Base-by-base conservation (phyloP, 1,140 invertebrate species). In the Aphaenogaster floridana region DNA sequence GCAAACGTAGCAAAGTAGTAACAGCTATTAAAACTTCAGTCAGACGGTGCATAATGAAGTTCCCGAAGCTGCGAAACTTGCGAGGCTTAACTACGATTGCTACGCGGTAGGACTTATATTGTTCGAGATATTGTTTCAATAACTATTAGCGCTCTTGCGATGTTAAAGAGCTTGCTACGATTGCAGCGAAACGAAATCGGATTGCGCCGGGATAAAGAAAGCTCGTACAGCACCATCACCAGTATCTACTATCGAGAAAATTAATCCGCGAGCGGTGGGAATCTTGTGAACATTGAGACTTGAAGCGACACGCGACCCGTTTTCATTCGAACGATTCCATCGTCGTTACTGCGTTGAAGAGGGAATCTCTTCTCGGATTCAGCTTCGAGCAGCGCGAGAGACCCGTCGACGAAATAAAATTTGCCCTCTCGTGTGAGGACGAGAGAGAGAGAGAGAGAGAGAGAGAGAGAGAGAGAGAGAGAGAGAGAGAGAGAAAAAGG, bases 21-120 rank as follows among this genome's bases (percentile, higher is more conserved):
- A 84, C 69, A 84, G 80, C 80, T 84, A 84, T 84, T 84, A 84
- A 84, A 84, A 84, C 80, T 84, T 84, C 39, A 84, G 80, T 63
- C 80, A 59, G 68, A 83, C 68, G 69, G 28, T n/a, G 57, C 69
- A 63, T 84, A 84, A 84, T 84, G 54, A 72, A 84, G 80, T 84
- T 84, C 52, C 54, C 57, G 80, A 36, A 63, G 80, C 80, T 74
- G 54, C 42, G 80, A 83, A 79, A 83, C 69, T 61, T 74, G 39
- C 68, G 54, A 76, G 80, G 69, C 80, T 74, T 76, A 76, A 50
- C 80, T 84, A n/a, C 69, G 54, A 84, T 74, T 61, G 42, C 57
- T 74, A 61, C 42, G n/a, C 64, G 54, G 52, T 48, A 17, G 54
- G 9, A 57, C 80, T 84, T 59, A 50, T 61, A 76, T 76, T 84